Conservation (phyloP, 2,113 vertebrate genomes). For the Halcyon senegalensis region DNA sequence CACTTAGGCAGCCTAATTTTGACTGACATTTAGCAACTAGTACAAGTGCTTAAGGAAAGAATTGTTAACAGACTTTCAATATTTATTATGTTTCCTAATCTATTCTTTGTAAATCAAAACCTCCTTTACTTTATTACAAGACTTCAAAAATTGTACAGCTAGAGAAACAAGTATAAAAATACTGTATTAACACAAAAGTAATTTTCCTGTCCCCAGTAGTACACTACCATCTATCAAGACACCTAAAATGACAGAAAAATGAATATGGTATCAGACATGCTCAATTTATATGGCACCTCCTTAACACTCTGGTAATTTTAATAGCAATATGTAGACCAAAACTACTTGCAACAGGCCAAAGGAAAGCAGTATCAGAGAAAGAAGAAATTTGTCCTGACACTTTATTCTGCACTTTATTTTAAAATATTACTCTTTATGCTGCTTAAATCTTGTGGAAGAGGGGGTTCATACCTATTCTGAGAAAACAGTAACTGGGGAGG, state of each 20-base stretch:
- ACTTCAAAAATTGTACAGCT: neutral
- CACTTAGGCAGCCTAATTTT: neutral
- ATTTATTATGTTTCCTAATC: neutral
- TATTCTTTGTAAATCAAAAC: neutral
- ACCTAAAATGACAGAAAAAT: neutral
- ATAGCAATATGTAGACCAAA: neutral
- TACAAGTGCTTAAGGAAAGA: neutral
- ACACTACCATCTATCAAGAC: neutral
- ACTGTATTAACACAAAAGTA: neutral
- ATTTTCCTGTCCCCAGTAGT: neutral
- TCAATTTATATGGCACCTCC: neutral
- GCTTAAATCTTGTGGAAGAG: neutral
- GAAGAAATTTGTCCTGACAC: neutral
- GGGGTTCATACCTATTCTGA: neutral
- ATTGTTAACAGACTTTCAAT: neutral
- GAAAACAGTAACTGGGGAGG: neutral
- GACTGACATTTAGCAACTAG: neutral
- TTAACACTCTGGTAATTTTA: neutral
- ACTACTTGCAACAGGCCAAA: neutral
- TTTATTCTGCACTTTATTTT: neutral
- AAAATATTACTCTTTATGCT: neutral
- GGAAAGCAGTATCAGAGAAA: neutral
- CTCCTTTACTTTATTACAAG: neutral
- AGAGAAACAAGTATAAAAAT: neutral
- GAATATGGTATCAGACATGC: neutral